Evolutionary conservation across 2,113 vertebrate genomes (phyloP), one percentile per base, ranked within the genome.

Genomic region (Otus sunia): DNA sequence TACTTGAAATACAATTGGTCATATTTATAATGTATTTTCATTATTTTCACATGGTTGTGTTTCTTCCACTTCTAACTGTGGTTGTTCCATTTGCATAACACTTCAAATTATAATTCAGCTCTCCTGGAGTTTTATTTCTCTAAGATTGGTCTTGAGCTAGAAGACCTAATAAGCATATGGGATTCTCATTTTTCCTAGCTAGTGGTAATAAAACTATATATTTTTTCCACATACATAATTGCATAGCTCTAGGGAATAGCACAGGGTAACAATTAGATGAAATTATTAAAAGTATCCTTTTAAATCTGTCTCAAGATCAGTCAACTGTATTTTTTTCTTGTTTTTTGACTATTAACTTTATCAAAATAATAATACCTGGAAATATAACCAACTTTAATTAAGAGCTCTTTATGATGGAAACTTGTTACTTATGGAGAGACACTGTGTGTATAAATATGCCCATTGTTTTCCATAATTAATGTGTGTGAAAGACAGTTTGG

Each of bases 341-440:
- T 67, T 91, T 63, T 32, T 3, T 39, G 9, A 43, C 62, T 76
- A 88, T 73, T 95, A 82, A 76, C 39, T 91, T 91, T 59, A 87
- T 71, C 76, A 84, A n/a, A 87, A 47, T 52, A 77, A 5, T 22
- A 96, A 84, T 84, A 94, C n/a, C 68, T 77, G 18, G 16, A 77
- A 94, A 50, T 41, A 59, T n/a, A 96, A 87, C 8, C 23, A 58
- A 45, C 7, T 78, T 81, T 73, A 94, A 89, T 91, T 89, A 92
- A 66, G 30, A 94, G 52, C 32, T 96, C 15, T 60, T 95, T 95
- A 88, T 34, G 74, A 92, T 45, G 45, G 62, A 87, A 96, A 81
- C 22, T n/a, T 85, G 25, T 56, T 75, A 79, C 43, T 72, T 81
- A 68, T 2, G 17, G 53, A 76, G 9, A 88, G n/a, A 87, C 12